Conservation (phyloP, 2,888 invertebrate species). For the Chalcosyrphus nemorum region DNA sequence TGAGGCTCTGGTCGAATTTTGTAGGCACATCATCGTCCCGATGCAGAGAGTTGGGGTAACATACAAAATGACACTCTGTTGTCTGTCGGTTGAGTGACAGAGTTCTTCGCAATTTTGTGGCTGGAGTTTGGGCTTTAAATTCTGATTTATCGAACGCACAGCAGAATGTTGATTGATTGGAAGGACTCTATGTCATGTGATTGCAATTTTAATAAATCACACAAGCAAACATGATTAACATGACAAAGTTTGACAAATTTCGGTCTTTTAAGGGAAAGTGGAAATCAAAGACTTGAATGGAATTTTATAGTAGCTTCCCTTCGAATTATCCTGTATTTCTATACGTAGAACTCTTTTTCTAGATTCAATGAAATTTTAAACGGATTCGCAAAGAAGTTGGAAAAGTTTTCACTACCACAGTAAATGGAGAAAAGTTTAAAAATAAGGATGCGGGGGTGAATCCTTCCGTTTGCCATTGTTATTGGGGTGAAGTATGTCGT, state of each 20-base stretch:
- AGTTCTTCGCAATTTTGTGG: not conserved
- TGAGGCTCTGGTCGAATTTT: not conserved
- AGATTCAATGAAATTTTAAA: slow-evolving; percentile 11
- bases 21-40: not conserved
- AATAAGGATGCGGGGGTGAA: not conserved
- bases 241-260: not conserved
- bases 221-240: not conserved
- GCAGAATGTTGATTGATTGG: slow-evolving; percentile 26
- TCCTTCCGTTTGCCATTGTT: not conserved
- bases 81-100: not conserved
- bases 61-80: no score
- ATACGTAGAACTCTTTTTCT: not conserved
- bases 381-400: slow-evolving; percentile 2
- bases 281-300: not conserved
- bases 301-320: not conserved
- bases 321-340: not conserved
- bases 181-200: not conserved
- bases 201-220: slow-evolving; percentile 22
- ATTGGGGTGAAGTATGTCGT: not conserved
- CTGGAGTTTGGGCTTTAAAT: not conserved
- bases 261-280: not conserved
- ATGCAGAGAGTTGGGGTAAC: no score
- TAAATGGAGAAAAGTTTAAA: slow-evolving; percentile 5
- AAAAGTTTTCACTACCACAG: slow-evolving; percentile 18
- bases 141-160: slow-evolving; percentile 7